phyloP scores from a whole-genome alignment of 2,113 vertebrate genomes.

The Thymallus thymallus region DNA sequence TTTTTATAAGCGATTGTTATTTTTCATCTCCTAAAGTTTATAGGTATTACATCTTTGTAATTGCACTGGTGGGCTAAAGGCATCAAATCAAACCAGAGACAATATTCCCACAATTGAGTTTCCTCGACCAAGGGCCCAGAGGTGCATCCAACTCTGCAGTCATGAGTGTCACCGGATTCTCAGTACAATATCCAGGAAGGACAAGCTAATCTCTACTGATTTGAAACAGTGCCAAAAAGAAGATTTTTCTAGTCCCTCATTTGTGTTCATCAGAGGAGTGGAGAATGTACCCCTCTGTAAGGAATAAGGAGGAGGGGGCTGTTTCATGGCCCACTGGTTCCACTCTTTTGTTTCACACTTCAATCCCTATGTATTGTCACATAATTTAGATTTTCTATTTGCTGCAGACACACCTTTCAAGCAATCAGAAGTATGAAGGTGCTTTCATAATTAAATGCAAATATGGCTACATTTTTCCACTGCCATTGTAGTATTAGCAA shows the following conservation, averaged over 20 bases:
- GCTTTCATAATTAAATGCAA: slow-evolving; percentile 62
- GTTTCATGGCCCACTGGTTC: slow-evolving; percentile 72
- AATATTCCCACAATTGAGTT: slow-evolving; percentile 63
- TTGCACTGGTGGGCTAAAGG: slow-evolving; percentile 54
- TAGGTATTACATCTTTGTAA: slow-evolving; percentile 60
- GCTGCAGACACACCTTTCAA: slow-evolving; percentile 50
- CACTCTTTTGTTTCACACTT: slow-evolving; percentile 62
- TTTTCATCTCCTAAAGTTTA: slow-evolving; percentile 49
- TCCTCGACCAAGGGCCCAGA: slow-evolving; percentile 43
- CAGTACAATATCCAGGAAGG: slow-evolving; percentile 64
- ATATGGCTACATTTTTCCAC: slow-evolving; percentile 46
- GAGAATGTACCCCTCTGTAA: slow-evolving; percentile 64
- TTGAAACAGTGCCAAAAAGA: slow-evolving; percentile 72
- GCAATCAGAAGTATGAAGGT: slow-evolving; percentile 39
- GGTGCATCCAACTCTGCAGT: slow-evolving; percentile 51
- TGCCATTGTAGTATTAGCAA: slow-evolving; percentile 52
- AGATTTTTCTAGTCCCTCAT: slow-evolving; percentile 69
- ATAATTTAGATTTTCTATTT: slow-evolving; percentile 56
- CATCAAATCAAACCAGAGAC: slow-evolving; percentile 63
- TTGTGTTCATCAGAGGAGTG: slow-evolving; percentile 59
- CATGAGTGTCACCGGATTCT: slow-evolving; percentile 53
- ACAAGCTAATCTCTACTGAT: slow-evolving; percentile 74
- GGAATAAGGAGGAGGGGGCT: slow-evolving; percentile 61
- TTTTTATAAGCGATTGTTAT: slow-evolving; percentile 43
- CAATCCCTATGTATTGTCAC: slow-evolving; percentile 52